A percentile compares a stretch with the other conserved stretches of the same genome.
phyloP scores from a whole-genome alignment of 2,113 vertebrate species.

The Eurystomus gularis region DNA sequence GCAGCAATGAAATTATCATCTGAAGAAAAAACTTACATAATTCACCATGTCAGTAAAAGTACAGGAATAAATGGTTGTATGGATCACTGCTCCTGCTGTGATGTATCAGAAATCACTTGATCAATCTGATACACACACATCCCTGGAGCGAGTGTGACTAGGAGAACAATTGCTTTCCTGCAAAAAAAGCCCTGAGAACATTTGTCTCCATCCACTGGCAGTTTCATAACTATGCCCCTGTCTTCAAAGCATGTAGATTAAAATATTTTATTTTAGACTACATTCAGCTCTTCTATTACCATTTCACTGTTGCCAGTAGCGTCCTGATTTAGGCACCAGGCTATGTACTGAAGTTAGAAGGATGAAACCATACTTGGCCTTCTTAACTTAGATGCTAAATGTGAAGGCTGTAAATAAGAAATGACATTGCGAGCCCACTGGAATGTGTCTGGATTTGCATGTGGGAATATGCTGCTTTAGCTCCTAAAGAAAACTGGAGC shows the following conservation, averaged over 20 bases:
- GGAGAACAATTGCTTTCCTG: conserved; percentile 18
- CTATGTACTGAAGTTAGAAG: neutral
- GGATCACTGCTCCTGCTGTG: conserved; percentile 52
- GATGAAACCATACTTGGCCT: neutral
- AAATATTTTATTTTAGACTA: neutral
- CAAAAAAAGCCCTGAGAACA: neutral
- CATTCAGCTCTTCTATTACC: neutral
- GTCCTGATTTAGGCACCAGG: neutral
- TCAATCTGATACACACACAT: conserved; percentile 15
- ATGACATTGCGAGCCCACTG: neutral
- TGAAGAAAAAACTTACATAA: conserved; percentile 43
- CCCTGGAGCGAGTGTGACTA: neutral
- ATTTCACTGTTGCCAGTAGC: neutral
- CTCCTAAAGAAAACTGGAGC: neutral
- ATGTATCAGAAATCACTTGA: conserved; percentile 49
- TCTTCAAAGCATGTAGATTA: neutral
- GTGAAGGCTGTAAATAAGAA: neutral
- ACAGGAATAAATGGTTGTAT: conserved; percentile 60
- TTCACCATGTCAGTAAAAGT: conserved; percentile 47
- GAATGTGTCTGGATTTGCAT: neutral
- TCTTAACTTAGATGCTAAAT: neutral
- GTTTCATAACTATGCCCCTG: neutral
- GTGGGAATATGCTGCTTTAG: neutral
- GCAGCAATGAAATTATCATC: conserved; percentile 47
- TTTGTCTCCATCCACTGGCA: neutral